phyloP scores from a whole-genome alignment of 2,888 invertebrate species.

The Apamea anceps region DNA sequence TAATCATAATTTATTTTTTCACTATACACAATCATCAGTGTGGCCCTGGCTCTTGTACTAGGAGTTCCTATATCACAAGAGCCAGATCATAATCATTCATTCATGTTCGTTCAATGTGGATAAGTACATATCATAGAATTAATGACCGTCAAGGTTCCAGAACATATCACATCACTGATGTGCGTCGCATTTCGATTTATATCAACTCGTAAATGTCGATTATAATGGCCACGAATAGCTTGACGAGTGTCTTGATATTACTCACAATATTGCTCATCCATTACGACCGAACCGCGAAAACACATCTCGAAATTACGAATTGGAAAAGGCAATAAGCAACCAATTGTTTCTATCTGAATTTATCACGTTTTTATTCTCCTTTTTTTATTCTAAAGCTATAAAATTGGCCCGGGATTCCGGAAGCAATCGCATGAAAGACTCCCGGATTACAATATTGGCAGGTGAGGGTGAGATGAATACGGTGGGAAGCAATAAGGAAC shows the following conservation, averaged over 20 bases:
- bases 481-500: constrained; percentile 78
- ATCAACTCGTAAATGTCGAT: background rate
- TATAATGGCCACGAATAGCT: constrained; percentile 5
- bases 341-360: constrained; percentile 39
- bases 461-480: constrained; percentile 77
- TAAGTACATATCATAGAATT: background rate
- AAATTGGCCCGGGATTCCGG: constrained; percentile 61
- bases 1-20: background rate
- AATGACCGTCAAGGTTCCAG: background rate
- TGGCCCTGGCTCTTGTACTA: too few species aligned
- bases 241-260: constrained; percentile 1
- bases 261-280: constrained; percentile 13
- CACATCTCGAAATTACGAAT: constrained; percentile 40
- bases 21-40: too few species aligned
- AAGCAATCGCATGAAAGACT: constrained; percentile 67
- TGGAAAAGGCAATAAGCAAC: constrained; percentile 36
- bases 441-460: constrained; percentile 74
- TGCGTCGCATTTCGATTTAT: background rate
- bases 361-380: constrained; percentile 48
- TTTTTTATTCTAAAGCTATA: constrained; percentile 59
- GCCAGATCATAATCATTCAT: background rate
- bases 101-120: background rate
- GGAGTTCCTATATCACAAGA: too few species aligned
- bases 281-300: constrained; percentile 36
- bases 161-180: background rate